phyloP scores from a whole-genome alignment of 2,797 vertebrate genomes.

The Melanotaenia pygmaea region DNA sequence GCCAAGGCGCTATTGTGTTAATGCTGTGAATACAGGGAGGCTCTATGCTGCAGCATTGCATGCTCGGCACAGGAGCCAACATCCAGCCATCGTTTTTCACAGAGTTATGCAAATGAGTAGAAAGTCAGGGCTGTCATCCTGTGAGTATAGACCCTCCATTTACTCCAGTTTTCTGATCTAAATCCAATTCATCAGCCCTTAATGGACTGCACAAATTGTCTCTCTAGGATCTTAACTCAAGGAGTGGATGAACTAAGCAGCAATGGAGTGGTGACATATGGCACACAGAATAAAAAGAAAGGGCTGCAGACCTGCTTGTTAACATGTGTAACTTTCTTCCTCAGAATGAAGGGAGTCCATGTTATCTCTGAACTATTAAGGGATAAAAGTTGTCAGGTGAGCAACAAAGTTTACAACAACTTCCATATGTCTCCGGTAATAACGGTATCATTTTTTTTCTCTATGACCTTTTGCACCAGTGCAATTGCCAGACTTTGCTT shows the following conservation, averaged over 20 bases:
- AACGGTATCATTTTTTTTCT: background rate
- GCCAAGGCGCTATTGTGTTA: slow-evolving; percentile 48
- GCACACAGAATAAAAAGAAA: slow-evolving; percentile 24
- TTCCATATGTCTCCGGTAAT: background rate
- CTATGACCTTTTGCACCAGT: background rate
- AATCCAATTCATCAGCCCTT: slow-evolving; percentile 82
- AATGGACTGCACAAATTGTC: slow-evolving; percentile 81
- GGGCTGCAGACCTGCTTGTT: slow-evolving; percentile 17
- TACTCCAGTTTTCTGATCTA: slow-evolving; percentile 65
- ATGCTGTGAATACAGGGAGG: slow-evolving; percentile 49
- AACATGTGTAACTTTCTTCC: slow-evolving; percentile 2
- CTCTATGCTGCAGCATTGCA: slow-evolving; percentile 21
- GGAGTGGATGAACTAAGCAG: slow-evolving; percentile 53
- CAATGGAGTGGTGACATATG: slow-evolving; percentile 50
- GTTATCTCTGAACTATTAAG: background rate
- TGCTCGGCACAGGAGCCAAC: slow-evolving; percentile 31
- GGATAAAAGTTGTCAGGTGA: too few relatives aligned
- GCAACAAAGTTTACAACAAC: background rate
- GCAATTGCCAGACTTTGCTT: background rate
- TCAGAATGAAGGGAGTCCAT: background rate
- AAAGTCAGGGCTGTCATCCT: slow-evolving; percentile 49
- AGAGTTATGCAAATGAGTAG: slow-evolving; percentile 32
- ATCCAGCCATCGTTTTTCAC: slow-evolving; percentile 37
- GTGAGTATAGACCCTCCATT: slow-evolving; percentile 62
- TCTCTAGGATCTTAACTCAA: slow-evolving; percentile 69